A percentile compares a stretch with the other conserved stretches of the same genome.
Conservation (phyloP, 2,113 vertebrate species). For the Bubo bubo region DNA sequence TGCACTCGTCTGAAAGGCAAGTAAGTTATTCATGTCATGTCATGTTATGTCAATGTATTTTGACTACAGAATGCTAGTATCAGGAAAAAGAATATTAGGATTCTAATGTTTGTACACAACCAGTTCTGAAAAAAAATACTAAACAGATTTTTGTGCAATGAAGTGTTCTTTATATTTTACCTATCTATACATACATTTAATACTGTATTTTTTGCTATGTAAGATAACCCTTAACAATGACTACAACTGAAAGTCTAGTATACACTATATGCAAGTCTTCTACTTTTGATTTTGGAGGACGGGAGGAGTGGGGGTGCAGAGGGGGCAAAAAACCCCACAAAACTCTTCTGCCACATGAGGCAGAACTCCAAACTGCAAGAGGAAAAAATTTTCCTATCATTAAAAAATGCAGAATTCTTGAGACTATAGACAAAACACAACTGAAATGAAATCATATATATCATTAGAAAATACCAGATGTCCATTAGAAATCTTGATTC, state of each 20-base stretch:
- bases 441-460: not conserved
- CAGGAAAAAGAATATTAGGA: not conserved
- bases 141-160: not conserved
- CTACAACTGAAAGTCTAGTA: not conserved
- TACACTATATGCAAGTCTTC: not conserved
- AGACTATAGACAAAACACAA: not conserved
- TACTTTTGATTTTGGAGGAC: not conserved
- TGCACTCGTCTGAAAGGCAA: slow-evolving; percentile 86
- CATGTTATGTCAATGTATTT: too few relatives aligned
- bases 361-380: not conserved
- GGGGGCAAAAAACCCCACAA: not conserved
- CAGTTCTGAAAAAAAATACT: not conserved
- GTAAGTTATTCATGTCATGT: not conserved
- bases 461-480: not conserved
- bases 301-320: too few relatives aligned
- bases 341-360: not conserved
- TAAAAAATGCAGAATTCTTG: not conserved
- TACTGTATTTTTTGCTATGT: not conserved
- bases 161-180: not conserved
- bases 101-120: not conserved
- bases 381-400: not conserved
- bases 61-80: not conserved
- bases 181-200: not conserved
- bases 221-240: not conserved
- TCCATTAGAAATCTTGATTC: not conserved